phyloP scores from a whole-genome alignment of 1,140 invertebrate species.

The Anastrepha obliqua region DNA sequence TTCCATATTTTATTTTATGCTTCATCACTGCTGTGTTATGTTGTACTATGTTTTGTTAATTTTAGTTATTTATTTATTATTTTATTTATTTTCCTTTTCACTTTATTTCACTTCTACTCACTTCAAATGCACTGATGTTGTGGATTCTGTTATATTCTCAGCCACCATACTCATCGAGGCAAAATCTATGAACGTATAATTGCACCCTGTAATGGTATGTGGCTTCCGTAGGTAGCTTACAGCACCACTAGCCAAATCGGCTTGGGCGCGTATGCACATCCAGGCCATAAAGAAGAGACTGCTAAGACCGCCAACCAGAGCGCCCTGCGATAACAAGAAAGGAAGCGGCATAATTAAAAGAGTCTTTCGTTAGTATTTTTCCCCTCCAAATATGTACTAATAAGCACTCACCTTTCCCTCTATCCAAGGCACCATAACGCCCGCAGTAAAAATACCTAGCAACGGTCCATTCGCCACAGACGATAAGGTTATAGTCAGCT shows the following conservation, averaged over 20 bases:
- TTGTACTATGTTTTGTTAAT: background rate
- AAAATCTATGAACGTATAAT: slow-evolving; percentile 75
- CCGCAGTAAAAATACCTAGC: slow-evolving; percentile 87
- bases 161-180: slow-evolving; percentile 59
- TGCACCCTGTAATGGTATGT: slow-evolving; percentile 83
- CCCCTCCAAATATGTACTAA: background rate
- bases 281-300: slow-evolving; percentile 86
- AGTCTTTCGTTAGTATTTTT: background rate
- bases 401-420: slow-evolving; percentile 75
- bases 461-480: slow-evolving; percentile 85
- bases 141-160: slow-evolving; percentile 55
- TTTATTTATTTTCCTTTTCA: background rate
- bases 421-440: slow-evolving; percentile 87
- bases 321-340: slow-evolving; percentile 76
- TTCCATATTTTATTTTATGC: background rate
- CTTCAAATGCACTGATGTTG: background rate
- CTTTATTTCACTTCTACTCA: background rate
- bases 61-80: background rate
- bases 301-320: slow-evolving; percentile 83
- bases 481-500: slow-evolving; percentile 80
- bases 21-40: background rate
- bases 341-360: background rate
- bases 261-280: slow-evolving; percentile 87
- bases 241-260: slow-evolving; percentile 80
- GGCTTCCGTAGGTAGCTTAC: slow-evolving; percentile 80